Conservation (phyloP, 2,888 invertebrate genomes). For the Sthenelais limicola region DNA sequence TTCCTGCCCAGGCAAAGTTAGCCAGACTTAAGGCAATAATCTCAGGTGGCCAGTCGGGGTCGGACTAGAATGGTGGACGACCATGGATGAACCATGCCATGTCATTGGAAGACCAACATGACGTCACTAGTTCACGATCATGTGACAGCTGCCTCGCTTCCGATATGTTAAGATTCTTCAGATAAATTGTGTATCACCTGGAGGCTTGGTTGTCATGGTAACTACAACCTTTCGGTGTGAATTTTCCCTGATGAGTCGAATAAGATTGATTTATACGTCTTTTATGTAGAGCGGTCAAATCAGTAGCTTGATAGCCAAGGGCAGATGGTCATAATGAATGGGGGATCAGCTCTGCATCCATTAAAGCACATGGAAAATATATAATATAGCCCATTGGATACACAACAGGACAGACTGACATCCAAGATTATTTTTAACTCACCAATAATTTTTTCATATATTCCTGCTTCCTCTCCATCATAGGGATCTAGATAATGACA, state of each 20-base stretch:
- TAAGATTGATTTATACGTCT: too few relatives aligned
- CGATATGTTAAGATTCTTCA: not conserved
- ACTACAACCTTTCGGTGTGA: slow-evolving; percentile 5
- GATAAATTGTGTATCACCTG: slow-evolving; percentile 37
- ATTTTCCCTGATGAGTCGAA: too few relatives aligned
- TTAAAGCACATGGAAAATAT: too few relatives aligned
- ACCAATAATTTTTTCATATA: not conserved
- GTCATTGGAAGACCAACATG: not conserved
- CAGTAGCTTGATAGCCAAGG: too few relatives aligned
- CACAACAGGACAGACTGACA: slow-evolving; percentile 6
- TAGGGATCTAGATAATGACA: slow-evolving; percentile 30
- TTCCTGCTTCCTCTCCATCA: slow-evolving; percentile 6
- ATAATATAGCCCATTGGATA: too few relatives aligned
- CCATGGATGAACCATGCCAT: not conserved
- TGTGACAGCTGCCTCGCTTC: slow-evolving; percentile 14
- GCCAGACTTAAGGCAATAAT: too few relatives aligned
- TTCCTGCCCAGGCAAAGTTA: too few relatives aligned
- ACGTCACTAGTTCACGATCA: slow-evolving; percentile 24
- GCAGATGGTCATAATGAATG: too few relatives aligned
- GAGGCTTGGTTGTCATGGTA: not conserved
- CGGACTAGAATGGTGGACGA: not conserved
- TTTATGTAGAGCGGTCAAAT: too few relatives aligned
- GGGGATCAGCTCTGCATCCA: too few relatives aligned
- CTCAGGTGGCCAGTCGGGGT: not conserved
- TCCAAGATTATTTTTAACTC: not conserved